Evolutionary conservation across 2,113 vertebrate genomes (phyloP).

Genomic region (Daboia siamensis): DNA sequence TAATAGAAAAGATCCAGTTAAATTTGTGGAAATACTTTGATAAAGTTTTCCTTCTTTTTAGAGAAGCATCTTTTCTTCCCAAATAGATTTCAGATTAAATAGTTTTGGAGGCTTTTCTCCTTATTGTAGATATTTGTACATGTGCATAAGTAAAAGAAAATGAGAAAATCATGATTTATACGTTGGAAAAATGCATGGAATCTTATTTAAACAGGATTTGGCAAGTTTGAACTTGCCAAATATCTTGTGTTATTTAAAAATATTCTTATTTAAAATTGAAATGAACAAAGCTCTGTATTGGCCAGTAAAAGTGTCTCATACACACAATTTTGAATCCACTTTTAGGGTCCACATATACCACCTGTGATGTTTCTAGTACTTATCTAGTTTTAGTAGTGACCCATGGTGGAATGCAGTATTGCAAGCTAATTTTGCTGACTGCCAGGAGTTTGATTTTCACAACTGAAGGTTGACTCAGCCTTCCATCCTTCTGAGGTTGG

Average conservation of each 20-base stretch:
- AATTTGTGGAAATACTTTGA: not conserved
- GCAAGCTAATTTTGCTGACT: not conserved
- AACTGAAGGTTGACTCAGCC: not conserved
- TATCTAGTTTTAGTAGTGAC: not conserved
- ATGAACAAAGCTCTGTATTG: not conserved
- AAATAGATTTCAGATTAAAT: not conserved
- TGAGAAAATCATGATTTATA: not conserved
- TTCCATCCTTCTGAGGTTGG: not conserved
- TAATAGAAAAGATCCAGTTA: not conserved
- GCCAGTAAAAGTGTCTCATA: not conserved
- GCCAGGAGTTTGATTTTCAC: not conserved
- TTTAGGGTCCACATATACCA: not conserved
- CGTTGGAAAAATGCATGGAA: not conserved
- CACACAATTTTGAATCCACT: not conserved
- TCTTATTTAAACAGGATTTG: not conserved
- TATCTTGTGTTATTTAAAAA: not conserved
- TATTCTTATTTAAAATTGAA: not conserved
- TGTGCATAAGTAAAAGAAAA: not conserved
- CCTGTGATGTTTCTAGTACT: not conserved
- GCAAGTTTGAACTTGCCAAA: not conserved
- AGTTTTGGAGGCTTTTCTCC: not conserved
- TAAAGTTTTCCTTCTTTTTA: not conserved
- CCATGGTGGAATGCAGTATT: not conserved
- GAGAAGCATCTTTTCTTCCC: not conserved
- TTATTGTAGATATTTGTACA: not conserved